Conservation (phyloP, 1,140 invertebrate genomes). For the Neodiprion pinetum region DNA sequence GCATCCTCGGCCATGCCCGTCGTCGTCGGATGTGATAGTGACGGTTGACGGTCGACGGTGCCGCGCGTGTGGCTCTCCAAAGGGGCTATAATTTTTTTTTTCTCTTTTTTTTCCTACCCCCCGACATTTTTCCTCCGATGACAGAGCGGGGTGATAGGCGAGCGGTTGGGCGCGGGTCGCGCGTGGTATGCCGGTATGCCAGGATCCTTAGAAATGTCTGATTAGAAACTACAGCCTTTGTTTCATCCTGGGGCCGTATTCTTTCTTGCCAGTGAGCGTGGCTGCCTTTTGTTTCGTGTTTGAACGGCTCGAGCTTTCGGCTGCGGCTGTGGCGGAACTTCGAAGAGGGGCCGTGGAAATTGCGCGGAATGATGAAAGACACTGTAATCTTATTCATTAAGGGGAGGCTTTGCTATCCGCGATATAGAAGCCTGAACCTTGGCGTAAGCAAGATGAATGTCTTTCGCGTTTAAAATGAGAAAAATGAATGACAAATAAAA, state of each 20-base stretch:
- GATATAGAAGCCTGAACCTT: neutral
- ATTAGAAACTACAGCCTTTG: constrained; percentile 16
- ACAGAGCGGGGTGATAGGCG: neutral
- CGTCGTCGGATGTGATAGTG: too few species aligned
- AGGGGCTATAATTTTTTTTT: too few species aligned
- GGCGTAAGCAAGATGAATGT: constrained; percentile 12
- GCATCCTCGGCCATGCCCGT: too few species aligned
- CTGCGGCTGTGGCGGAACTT: neutral
- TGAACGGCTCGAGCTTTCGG: neutral
- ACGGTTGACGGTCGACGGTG: too few species aligned
- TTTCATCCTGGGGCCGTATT: constrained; percentile 4
- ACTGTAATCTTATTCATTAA: constrained; percentile 16
- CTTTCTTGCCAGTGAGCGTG: neutral
- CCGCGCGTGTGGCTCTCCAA: too few species aligned
- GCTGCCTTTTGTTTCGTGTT: constrained; percentile 8
- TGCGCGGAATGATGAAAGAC: constrained; percentile 15
- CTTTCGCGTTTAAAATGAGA: neutral
- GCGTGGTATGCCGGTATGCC: neutral
- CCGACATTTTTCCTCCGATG: neutral
- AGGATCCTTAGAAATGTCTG: constrained; percentile 10
- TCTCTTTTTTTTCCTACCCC: too few species aligned
- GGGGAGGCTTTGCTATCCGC: neutral
- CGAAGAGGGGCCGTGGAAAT: neutral
- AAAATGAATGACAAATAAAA: neutral
- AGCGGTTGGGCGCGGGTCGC: neutral